Base-by-base conservation (phyloP, 2,113 vertebrate genomes). In the Falco punctatus region DNA sequence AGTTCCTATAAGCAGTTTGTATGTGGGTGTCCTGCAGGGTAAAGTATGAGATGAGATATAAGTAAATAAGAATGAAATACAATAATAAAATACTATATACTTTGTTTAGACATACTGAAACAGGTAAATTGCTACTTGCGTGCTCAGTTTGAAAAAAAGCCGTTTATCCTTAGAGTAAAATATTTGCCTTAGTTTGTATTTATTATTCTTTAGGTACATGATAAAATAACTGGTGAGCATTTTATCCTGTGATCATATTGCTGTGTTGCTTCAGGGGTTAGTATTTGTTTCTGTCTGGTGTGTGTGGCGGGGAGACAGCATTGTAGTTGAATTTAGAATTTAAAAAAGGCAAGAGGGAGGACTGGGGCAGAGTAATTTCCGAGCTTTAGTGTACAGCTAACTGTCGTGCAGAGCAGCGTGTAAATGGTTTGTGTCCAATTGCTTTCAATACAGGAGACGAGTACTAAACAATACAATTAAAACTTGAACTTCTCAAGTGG, bases 1-100 rank as follows among this genome's bases (percentile, higher is more conserved):
- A 67, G 0, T 74, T 11, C 5, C 65, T 88, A 5, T 0, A 61
- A 73, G 40, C 69, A 62, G 62, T 49, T 4, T 77, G 0, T 72
- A 48, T 55, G 80, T 82, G 33, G 4, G 18, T 30, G 86, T 89
- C 10, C 33, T 92, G 40, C 13, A 40, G 67, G 21, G 16, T 64
- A 7, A 81, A 40, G 15, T 81, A 30, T 54, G 10, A 82, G 40
- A 38, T 3, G 1, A 83, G 48, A 51, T 57, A 15, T 6, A 73
- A 65, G 18, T 74, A 92, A 91, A 52, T 40, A 40, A 81, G 16
- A 15, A 57, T 11, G 85, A 86, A 78, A 24, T 52, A 26, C 20
- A 57, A 66, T 55, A 3, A 54, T 66, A 32, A 58, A 90, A 64
- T 54, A 26, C 4, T 12, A 13, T 2, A 1, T 81, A 21, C 23